Conservation (phyloP, 2,888 invertebrate species). For the Homarus gammarus region DNA sequence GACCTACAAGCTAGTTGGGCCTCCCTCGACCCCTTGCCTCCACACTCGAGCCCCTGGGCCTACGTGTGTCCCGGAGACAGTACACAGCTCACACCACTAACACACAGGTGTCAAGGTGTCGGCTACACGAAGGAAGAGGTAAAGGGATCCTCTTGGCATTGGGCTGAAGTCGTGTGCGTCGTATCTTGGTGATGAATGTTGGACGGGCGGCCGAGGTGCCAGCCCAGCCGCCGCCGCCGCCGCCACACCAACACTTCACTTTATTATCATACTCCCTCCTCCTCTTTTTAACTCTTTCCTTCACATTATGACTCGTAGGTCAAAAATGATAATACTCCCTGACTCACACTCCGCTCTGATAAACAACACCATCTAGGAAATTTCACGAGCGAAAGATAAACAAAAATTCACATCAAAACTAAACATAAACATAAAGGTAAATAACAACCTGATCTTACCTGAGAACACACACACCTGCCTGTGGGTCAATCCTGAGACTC, state of each 20-base stretch:
- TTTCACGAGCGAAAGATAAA: neutral
- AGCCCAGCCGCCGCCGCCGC: neutral
- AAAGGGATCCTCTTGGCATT: neutral
- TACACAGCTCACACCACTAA: neutral
- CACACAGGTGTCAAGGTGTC: neutral
- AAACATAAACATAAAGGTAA: too few species aligned
- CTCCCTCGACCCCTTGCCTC: neutral
- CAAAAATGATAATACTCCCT: too few species aligned
- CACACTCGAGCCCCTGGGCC: neutral
- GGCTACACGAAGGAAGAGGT: neutral
- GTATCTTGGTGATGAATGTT: constrained; percentile 43
- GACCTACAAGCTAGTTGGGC: constrained; percentile 27
- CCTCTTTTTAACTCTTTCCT: neutral
- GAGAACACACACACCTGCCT: too few species aligned
- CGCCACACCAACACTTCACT: constrained; percentile 8
- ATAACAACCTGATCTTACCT: too few species aligned
- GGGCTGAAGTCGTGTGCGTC: constrained; percentile 11
- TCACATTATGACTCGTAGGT: neutral
- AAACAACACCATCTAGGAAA: too few species aligned
- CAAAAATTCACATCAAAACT: too few species aligned
- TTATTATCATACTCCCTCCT: neutral
- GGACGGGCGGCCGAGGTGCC: constrained; percentile 27
- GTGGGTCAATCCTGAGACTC: too few species aligned
- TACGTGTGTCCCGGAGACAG: neutral
- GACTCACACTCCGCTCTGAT: too few species aligned